Conservation (phyloP, 2,113 vertebrate species). For the Cavia aperea region DNA sequence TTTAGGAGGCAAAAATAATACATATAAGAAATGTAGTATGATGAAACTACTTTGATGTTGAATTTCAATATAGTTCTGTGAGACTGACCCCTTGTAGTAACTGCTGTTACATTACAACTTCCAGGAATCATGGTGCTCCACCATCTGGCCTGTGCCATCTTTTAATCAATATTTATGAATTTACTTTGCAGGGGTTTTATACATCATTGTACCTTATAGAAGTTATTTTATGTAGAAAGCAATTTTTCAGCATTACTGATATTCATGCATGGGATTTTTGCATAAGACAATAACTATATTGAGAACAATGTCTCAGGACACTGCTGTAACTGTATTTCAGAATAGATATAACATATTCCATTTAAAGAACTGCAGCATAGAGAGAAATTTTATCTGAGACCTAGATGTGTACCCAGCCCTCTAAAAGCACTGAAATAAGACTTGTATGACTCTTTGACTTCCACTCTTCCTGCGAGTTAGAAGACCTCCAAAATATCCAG, state of each 20-base stretch:
- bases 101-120: neutral
- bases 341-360: neutral
- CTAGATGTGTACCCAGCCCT: neutral
- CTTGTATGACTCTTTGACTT: neutral
- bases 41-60: neutral
- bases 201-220: constrained; percentile 10
- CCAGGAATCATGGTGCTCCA: constrained; percentile 31
- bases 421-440: neutral
- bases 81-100: neutral
- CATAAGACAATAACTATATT: neutral
- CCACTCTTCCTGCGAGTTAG: neutral
- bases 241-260: constrained; percentile 7
- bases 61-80: neutral
- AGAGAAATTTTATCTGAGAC: neutral
- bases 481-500: constrained; percentile 9
- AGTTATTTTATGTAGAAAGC: neutral
- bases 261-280: neutral
- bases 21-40: neutral
- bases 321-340: neutral
- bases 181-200: constrained; percentile 48
- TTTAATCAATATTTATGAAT: constrained; percentile 62
- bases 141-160: constrained; percentile 54
- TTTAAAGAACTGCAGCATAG: neutral
- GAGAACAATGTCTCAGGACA: neutral
- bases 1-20: neutral